Percentiles rank a stretch among this genome's conserved stretches.
Evolutionary conservation across 2,113 vertebrate species (phyloP).

Genomic region (Lophius piscatorius): DNA sequence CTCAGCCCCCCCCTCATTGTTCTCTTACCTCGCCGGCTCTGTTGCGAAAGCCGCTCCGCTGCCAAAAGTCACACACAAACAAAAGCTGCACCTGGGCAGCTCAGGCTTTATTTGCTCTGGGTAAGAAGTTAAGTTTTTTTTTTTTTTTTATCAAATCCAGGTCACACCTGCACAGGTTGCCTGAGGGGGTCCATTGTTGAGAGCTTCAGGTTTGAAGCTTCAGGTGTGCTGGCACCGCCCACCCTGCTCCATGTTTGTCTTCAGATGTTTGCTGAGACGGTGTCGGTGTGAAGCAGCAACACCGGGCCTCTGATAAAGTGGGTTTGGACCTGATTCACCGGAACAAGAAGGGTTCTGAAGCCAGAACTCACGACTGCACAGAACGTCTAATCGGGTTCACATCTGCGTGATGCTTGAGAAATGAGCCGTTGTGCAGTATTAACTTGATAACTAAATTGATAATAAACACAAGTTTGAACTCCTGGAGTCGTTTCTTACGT

Average conservation of each 20-base stretch:
- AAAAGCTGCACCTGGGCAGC: constrained; percentile 82
- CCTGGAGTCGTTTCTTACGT: too few species aligned
- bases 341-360: too few species aligned
- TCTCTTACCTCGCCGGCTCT: constrained; percentile 34
- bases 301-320: too few species aligned
- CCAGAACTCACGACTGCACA: too few species aligned
- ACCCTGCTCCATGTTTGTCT: constrained; percentile 47
- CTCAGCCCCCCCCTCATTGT: neutral
- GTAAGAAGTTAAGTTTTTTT: constrained; percentile 79
- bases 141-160: constrained; percentile 77
- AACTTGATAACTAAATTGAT: too few species aligned
- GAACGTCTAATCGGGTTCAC: too few species aligned
- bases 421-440: too few species aligned
- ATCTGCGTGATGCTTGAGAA: too few species aligned
- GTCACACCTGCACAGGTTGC: constrained; percentile 81
- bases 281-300: constrained; percentile 16
- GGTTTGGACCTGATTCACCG: too few species aligned
- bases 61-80: constrained; percentile 72
- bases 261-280: constrained; percentile 24
- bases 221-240: constrained; percentile 67
- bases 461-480: too few species aligned
- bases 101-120: constrained; percentile 73
- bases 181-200: constrained; percentile 73
- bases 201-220: constrained; percentile 68
- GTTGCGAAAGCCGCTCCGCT: constrained; percentile 74